A percentile compares a stretch with the other conserved stretches of the same genome.
phyloP scores from a whole-genome alignment of 2,797 vertebrate species.

The Fratercula arctica region DNA sequence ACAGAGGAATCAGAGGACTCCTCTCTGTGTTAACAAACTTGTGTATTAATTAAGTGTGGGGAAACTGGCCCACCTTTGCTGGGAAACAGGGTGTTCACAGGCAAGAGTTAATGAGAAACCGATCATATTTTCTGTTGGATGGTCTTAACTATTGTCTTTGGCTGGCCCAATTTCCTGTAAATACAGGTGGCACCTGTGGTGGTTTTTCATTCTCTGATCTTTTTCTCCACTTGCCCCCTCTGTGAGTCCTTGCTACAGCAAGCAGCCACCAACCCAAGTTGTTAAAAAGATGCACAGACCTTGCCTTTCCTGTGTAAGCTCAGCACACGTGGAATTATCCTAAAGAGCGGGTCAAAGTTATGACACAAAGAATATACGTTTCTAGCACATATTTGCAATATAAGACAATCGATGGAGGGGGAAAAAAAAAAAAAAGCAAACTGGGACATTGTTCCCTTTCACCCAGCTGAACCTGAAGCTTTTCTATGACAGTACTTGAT shows the following conservation, averaged over 20 bases:
- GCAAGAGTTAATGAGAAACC: background rate
- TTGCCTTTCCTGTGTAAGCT: background rate
- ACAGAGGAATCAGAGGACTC: background rate
- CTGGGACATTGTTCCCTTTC: background rate
- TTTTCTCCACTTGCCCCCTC: background rate
- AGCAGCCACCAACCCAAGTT: background rate
- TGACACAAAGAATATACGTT: background rate
- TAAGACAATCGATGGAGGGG: background rate
- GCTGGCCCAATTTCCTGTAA: background rate
- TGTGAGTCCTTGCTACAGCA: background rate
- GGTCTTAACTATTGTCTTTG: background rate
- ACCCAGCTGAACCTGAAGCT: background rate
- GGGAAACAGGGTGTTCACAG: background rate
- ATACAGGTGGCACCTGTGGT: background rate
- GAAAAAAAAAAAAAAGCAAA: background rate
- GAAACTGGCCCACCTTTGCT: background rate
- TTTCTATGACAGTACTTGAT: background rate
- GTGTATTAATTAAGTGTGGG: background rate
- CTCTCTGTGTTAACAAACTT: background rate
- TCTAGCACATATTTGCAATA: background rate
- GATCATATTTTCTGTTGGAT: background rate
- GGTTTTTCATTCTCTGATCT: background rate
- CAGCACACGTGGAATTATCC: background rate
- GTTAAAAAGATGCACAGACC: background rate
- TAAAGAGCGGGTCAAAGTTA: background rate